Evolutionary conservation across 2,113 vertebrate genomes (phyloP).

Genomic region (Elephantulus edwardii): DNA sequence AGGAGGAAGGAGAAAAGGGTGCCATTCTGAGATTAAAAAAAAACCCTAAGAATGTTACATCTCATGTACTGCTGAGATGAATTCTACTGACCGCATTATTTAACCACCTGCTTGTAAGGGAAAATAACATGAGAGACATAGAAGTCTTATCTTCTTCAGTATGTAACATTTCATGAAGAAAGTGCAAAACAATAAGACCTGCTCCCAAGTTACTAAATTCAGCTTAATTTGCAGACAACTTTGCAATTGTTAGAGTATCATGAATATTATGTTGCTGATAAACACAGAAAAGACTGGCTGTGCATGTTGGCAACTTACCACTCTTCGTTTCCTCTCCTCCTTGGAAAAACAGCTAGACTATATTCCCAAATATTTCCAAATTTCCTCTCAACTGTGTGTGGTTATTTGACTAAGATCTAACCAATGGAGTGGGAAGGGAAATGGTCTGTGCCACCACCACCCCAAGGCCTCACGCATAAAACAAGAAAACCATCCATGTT

Average conservation of each 20-base stretch:
- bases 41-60: background rate
- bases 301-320: background rate
- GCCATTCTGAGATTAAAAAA: background rate
- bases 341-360: background rate
- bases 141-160: background rate
- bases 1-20: background rate
- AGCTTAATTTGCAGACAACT: background rate
- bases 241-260: background rate
- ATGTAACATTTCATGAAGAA: background rate
- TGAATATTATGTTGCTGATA: slow-evolving; percentile 1
- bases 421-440: background rate
- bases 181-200: background rate
- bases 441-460: background rate
- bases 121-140: background rate
- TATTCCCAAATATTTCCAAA: background rate
- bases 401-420: background rate
- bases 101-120: background rate
- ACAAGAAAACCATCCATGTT: background rate
- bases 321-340: background rate
- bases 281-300: background rate
- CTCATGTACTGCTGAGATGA: background rate
- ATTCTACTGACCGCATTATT: background rate
- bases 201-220: background rate
- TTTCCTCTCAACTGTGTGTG: background rate
- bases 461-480: background rate